phyloP scores from a whole-genome alignment of 2,113 vertebrate genomes.

The Indri indri region DNA sequence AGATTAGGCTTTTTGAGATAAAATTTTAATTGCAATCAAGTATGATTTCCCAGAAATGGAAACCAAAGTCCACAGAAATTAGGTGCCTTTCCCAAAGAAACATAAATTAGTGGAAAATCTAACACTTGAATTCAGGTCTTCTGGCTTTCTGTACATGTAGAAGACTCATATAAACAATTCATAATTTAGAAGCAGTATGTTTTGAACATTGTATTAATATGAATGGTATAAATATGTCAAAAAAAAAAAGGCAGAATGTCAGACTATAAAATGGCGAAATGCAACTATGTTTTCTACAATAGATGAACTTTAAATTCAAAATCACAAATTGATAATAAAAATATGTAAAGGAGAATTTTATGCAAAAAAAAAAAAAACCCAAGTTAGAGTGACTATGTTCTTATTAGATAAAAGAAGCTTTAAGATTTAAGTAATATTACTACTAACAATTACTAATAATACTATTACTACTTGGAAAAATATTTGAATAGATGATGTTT shows the following conservation, averaged over 20 bases:
- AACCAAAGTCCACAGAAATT: not conserved
- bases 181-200: not conserved
- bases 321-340: not conserved
- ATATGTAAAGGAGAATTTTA: not conserved
- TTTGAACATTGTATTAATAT: not conserved
- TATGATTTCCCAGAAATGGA: not conserved
- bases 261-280: not conserved
- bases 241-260: not conserved
- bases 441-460: not conserved
- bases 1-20: not conserved
- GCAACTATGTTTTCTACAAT: not conserved
- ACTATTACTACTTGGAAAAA: not conserved
- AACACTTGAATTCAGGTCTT: not conserved
- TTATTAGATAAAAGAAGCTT: not conserved
- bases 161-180: not conserved
- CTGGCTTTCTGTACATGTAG: not conserved
- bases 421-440: not conserved
- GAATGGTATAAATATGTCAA: not conserved
- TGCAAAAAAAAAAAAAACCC: not conserved
- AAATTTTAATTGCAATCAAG: slow-evolving; percentile 22
- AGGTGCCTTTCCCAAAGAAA: not conserved
- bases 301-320: not conserved
- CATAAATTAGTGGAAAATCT: not conserved
- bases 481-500: not conserved
- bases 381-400: not conserved